Percentiles rank a stretch among this genome's conserved stretches.
phyloP scores from a whole-genome alignment of 1,140 invertebrate species.

The Neotoxoptera formosana region DNA sequence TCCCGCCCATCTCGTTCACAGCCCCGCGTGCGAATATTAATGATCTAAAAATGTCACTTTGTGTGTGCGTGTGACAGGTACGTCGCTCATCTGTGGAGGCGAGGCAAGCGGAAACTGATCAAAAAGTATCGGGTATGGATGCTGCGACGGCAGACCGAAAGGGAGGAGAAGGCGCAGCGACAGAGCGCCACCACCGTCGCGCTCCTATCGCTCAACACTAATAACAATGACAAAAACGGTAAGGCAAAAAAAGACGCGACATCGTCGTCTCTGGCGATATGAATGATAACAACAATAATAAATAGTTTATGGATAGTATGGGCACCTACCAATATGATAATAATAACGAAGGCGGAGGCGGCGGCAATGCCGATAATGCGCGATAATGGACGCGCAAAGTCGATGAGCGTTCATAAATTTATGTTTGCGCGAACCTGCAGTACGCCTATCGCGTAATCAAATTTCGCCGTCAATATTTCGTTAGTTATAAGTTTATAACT shows the following conservation, averaged over 20 bases:
- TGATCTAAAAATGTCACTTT: conserved; percentile 57
- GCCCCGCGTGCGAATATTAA: conserved; percentile 12
- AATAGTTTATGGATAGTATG: neutral
- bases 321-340: neutral
- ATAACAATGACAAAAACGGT: conserved; percentile 54
- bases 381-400: neutral
- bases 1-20: neutral
- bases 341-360: too few relatives aligned
- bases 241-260: neutral
- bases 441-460: neutral
- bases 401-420: neutral
- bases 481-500: neutral
- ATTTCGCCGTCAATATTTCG: neutral
- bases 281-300: neutral
- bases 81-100: conserved; percentile 87
- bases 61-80: conserved; percentile 68
- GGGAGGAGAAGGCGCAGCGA: conserved; percentile 58
- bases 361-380: neutral
- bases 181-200: conserved; percentile 62
- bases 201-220: conserved; percentile 43
- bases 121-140: conserved; percentile 80
- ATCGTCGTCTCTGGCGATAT: neutral
- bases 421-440: neutral
- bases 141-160: conserved; percentile 64
- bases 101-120: conserved; percentile 81